Conservation (phyloP, 2,797 vertebrate species). For the Falco peregrinus region DNA sequence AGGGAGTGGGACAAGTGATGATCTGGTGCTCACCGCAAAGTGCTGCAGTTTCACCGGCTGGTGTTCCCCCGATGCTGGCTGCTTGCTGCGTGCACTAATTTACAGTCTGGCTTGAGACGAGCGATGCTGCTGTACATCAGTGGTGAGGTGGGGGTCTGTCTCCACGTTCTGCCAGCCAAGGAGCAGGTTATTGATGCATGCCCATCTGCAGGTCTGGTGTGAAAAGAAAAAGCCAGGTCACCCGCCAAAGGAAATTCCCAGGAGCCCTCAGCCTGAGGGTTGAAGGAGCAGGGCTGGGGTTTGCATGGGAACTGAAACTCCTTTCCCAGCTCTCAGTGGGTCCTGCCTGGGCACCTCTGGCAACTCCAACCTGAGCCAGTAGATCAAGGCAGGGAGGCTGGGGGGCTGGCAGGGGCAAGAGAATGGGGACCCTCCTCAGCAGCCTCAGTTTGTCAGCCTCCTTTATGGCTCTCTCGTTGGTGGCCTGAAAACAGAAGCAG, state of each 20-base stretch:
- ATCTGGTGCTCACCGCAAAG: neutral
- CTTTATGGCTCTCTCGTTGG: neutral
- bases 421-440: neutral
- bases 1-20: neutral
- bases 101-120: constrained; percentile 40
- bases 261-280: neutral
- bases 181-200: constrained; percentile 20
- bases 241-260: fast-evolving
- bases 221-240: neutral
- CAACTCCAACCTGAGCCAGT: neutral
- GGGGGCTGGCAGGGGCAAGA: fast-evolving
- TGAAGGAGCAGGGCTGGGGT: neutral
- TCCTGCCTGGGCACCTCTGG: fast-evolving
- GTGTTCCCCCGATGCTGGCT: neutral
- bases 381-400: neutral
- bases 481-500: neutral
- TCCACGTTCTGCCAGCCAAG: constrained; percentile 23
- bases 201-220: neutral
- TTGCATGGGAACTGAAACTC: neutral
- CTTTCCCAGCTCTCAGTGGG: neutral
- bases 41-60: constrained; percentile 27
- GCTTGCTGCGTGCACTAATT: neutral
- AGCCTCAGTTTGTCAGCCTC: neutral
- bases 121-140: neutral
- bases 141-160: constrained; percentile 37